Conservation (phyloP, 2,888 invertebrate genomes). For the Rhingia rostrata region DNA sequence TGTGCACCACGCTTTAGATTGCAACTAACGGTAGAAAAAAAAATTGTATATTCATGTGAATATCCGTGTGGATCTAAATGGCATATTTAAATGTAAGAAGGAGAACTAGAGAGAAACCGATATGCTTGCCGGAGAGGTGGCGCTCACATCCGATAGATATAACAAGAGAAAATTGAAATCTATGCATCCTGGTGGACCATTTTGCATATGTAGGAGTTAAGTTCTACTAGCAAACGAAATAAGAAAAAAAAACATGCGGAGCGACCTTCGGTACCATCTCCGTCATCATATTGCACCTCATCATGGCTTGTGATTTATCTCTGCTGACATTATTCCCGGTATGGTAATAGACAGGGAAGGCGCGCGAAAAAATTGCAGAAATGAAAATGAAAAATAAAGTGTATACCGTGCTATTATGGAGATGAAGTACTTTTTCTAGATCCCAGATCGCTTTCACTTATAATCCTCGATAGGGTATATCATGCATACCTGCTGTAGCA, state of each 20-base stretch:
- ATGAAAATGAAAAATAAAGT: slow-evolving; percentile 23
- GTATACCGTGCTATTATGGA: slow-evolving; percentile 12
- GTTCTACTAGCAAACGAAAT: background rate
- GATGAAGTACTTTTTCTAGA: slow-evolving; percentile 14
- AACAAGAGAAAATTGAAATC: slow-evolving; percentile 49
- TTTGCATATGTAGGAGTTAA: slow-evolving; percentile 11
- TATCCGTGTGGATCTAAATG: slow-evolving; percentile 33
- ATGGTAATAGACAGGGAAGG: slow-evolving; percentile 12
- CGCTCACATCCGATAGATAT: background rate
- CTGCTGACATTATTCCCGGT: slow-evolving; percentile 39
- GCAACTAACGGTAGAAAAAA: background rate
- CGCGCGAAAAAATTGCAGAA: slow-evolving; percentile 1
- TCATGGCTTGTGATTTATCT: slow-evolving; percentile 59
- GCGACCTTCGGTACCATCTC: slow-evolving; percentile 47
- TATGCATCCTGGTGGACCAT: slow-evolving; percentile 42
- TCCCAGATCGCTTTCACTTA: slow-evolving; percentile 25
- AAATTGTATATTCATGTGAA: slow-evolving; percentile 65
- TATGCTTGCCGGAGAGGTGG: background rate
- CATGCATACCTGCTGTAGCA: no score
- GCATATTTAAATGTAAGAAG: slow-evolving; percentile 40
- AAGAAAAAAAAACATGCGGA: slow-evolving; percentile 33
- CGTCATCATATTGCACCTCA: slow-evolving; percentile 61
- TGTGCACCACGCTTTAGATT: slow-evolving; percentile 21
- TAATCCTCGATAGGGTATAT: background rate
- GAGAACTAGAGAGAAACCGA: slow-evolving; percentile 13